Base-by-base conservation (phyloP, 2,113 vertebrate species). In the Daphoenositta chrysoptera region DNA sequence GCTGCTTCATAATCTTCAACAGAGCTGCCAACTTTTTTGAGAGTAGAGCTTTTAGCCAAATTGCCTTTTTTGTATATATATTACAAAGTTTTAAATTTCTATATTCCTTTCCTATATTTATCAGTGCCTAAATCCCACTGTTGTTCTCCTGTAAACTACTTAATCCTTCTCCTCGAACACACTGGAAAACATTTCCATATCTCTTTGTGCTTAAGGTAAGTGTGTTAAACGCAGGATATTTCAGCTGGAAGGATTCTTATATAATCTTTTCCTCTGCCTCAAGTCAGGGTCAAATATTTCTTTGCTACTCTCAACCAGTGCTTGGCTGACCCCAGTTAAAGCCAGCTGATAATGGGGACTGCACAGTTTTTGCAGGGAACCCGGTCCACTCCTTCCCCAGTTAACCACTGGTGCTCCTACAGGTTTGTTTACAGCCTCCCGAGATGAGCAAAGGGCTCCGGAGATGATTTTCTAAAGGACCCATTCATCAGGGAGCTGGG, bases 241-340 rank as follows among this genome's bases (percentile, higher is more conserved):
- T 61, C 3, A 0, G 18, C 61, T 90, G 42, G 44, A 90, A 88
- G 64, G 44, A 37, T 13, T 69, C 86, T 94, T 91, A 83, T 72
- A 83, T 93, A 92, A 97, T 90, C 85, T 50, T 15, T 83, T 57
- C 78, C 88, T 68, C 87, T 89, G 56, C 81, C 57, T 83, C 58
- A 23, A 80, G 88, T 50, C 88, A 66, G 90, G 75, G 76, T 88
- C 76, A 95, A 95, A 85, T 77, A 96, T 94, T 95, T 88, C 63
- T 77, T 39, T 88, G 75, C 86, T 94, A 69, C 68, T 83, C 71
- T 35, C 58, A 37, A 58, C 13, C 45, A 73, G 76, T 0, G 47
- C 63, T 95, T 92, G 94, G 92, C 92, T 94, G 93, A 81, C 76
- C 93, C 57, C 76, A 54, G 54, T 12, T 58, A 39, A 69, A 96